These are phyloP conservation scores for Chloroceryle amazona DNA, from an alignment of 2,797 vertebrate genomes.

Conservation along the genomic window DNA sequence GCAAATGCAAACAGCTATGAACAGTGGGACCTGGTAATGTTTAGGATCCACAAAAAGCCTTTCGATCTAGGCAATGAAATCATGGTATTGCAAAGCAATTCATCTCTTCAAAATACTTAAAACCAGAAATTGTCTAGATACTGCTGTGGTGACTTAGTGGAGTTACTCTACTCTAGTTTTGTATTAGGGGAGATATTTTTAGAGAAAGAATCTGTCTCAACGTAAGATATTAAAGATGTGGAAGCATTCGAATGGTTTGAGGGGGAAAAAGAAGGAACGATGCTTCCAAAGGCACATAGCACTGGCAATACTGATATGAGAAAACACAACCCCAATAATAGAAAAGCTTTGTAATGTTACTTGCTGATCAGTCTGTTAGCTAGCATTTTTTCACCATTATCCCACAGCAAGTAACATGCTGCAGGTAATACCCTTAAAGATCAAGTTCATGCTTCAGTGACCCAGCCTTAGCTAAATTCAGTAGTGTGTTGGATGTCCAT, in stretches of 20 bases:
- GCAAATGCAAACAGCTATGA: constrained; percentile 30
- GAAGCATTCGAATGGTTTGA: not conserved
- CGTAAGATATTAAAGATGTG: not conserved
- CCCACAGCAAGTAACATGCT: not conserved
- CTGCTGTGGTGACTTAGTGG: not conserved
- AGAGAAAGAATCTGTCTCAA: not conserved
- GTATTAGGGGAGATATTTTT: not conserved
- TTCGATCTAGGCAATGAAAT: not conserved
- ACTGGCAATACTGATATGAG: not conserved
- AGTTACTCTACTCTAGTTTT: not conserved
- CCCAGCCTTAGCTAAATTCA: not conserved
- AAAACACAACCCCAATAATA: not conserved
- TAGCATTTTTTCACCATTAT: not conserved
- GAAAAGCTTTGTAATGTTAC: not conserved
- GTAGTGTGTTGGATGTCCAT: not conserved
- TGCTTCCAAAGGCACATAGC: not conserved
- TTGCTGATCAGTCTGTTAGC: not conserved
- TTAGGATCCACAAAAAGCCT: constrained; percentile 19
- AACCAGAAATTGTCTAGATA: not conserved
- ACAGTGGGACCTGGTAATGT: constrained; percentile 17
- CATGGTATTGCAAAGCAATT: not conserved
- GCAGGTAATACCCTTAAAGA: not conserved
- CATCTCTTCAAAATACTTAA: not conserved
- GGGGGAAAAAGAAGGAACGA: not conserved
- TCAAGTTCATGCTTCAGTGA: not conserved